phyloP scores from a whole-genome alignment of 2,797 vertebrate species.

The Tapirus indicus region DNA sequence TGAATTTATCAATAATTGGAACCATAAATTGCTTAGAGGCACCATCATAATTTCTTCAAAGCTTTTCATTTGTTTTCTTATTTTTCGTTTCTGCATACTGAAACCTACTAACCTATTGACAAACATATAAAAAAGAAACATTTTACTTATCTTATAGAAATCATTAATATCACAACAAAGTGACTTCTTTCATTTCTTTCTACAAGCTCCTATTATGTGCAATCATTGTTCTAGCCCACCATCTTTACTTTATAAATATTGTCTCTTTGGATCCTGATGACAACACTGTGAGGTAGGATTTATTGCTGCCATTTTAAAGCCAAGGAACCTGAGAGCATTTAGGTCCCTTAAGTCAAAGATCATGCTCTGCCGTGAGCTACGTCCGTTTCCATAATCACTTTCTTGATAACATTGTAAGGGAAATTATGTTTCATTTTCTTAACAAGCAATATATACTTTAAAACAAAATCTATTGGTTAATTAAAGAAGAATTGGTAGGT shows the following conservation, averaged over 20 bases:
- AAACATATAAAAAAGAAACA: not conserved
- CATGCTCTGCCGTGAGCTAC: not conserved
- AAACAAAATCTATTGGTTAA: not conserved
- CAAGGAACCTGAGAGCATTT: not conserved
- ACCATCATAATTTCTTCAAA: not conserved
- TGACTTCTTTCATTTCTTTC: not conserved
- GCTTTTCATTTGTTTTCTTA: not conserved
- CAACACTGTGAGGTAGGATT: not conserved
- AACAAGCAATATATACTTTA: not conserved
- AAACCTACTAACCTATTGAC: not conserved
- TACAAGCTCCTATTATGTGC: not conserved
- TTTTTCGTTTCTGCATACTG: not conserved
- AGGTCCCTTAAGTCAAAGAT: not conserved
- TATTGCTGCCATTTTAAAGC: not conserved
- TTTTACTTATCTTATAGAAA: slow-evolving; percentile 8
- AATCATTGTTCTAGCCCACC: not conserved
- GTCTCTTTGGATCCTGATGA: too few relatives aligned
- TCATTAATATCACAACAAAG: not conserved
- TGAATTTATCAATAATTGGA: not conserved
- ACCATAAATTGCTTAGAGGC: not conserved
- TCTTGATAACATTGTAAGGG: not conserved
- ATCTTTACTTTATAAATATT: not conserved
- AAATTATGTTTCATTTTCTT: not conserved
- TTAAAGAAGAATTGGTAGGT: not conserved
- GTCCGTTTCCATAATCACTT: not conserved